Base-by-base conservation (phyloP, 2,888 invertebrate species). In the Diploptera punctata region DNA sequence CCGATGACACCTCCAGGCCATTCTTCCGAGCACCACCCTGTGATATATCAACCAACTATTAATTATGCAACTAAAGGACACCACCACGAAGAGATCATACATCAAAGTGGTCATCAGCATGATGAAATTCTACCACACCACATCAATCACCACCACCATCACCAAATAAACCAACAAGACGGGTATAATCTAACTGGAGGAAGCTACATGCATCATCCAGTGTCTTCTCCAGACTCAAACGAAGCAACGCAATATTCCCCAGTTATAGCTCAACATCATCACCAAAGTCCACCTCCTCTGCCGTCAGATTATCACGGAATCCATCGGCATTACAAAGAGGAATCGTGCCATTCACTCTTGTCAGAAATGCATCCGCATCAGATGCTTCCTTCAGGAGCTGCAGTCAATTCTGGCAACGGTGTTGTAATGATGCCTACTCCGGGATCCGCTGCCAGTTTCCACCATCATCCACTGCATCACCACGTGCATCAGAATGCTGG, bases 231-330 rank as follows among this genome's bases (percentile, higher is more conserved):
- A n/a, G 57, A 31, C 16, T n/a, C n/a, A 57, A 16, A 3, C 13
- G 57, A 65, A 18, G 47, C 44, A 26, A n/a, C 24, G 3, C 44
- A 24, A 13, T 65, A 65, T 18, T 47, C 65, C 1, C 47, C 65
- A 13, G 29, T 65, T 9, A 7, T 65, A 24, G 16, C 26, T 16
- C 65, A 47, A 29, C 87, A 87, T 33, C 83, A 87, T 57, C 87
- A 88, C 75, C 75, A 75, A 29, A 67, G 74, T 69, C 26, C 62
- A 61, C 69, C 67, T 18, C 68, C 68, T 44, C 80, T 80, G 3
- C 80, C 80, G 68, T 79, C 43, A n/a, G 70, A 80, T 18, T 80
- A 79, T 70, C 77, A 80, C 52, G 21, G 18, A 19, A 52, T 52
- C 24, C 65, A 65, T 24, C 44, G 65, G 4, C 81, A 80, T 73